These are phyloP conservation scores for Gymnodraco acuticeps DNA, from an alignment of 2,797 vertebrate species.

Conservation along the genomic window DNA sequence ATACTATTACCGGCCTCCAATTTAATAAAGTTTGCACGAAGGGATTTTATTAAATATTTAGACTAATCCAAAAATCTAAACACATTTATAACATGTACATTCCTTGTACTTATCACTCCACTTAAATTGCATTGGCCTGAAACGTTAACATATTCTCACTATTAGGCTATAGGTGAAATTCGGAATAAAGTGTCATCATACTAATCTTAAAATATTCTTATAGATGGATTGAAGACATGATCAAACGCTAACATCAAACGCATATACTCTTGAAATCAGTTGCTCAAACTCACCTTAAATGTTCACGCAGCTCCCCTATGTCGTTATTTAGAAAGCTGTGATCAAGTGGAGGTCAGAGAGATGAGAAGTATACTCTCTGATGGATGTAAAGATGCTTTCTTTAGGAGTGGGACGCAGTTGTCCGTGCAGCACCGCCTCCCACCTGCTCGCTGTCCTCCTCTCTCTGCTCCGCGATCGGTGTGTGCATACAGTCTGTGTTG, in stretches of 20 bases:
- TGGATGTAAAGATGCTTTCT: conserved; percentile 54
- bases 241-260: too few species aligned
- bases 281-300: conserved; percentile 71
- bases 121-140: not conserved
- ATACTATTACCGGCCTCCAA: not conserved
- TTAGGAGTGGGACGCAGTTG: conserved; percentile 60
- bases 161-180: not conserved
- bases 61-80: not conserved
- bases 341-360: conserved; percentile 35
- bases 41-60: not conserved
- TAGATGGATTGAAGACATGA: not conserved
- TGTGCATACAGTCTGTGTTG: conserved; percentile 69
- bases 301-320: conserved; percentile 64
- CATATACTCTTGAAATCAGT: conserved; percentile 2
- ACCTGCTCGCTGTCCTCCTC: conserved; percentile 54
- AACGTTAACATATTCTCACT: not conserved
- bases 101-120: not conserved
- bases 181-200: not conserved
- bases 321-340: conserved; percentile 43
- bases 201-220: not conserved
- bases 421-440: conserved; percentile 67
- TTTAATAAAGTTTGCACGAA: conserved; percentile 1
- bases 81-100: not conserved
- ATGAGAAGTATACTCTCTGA: conserved; percentile 12
- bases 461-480: conserved; percentile 60